Conservation (phyloP, 2,797 vertebrate genomes). For the Falco naumanni region DNA sequence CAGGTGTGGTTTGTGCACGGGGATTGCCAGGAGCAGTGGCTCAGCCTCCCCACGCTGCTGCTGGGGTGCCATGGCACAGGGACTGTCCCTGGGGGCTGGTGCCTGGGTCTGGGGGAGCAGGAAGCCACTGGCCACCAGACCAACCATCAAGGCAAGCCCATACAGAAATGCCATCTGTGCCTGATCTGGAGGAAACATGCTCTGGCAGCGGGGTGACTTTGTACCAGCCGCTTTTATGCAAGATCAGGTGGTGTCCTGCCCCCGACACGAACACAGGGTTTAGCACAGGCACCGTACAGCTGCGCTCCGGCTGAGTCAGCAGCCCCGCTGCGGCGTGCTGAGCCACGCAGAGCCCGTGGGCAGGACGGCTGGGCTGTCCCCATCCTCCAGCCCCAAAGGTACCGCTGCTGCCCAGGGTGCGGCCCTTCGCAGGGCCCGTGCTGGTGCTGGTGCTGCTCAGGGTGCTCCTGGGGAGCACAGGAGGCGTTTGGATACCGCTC, state of each 20-base stretch:
- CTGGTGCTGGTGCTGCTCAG: background rate
- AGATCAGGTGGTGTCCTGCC: background rate
- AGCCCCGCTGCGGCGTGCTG: background rate
- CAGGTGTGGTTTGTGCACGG: background rate
- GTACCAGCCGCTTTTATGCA: background rate
- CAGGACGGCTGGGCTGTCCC: background rate
- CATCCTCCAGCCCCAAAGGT: background rate
- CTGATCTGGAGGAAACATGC: background rate
- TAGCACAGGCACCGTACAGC: background rate
- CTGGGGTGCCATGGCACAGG: rapidly evolving
- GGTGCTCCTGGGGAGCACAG: rapidly evolving
- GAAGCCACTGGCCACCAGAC: background rate
- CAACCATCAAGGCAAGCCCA: background rate
- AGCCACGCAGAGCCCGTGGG: rapidly evolving
- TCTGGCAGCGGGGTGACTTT: background rate
- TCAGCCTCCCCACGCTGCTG: background rate
- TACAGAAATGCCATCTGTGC: background rate
- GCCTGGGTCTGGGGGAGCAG: background rate
- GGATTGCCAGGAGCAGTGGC: background rate
- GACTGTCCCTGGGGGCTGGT: rapidly evolving
- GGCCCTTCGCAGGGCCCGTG: background rate
- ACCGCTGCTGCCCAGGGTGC: background rate
- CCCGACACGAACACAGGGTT: rapidly evolving
- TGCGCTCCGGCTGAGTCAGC: background rate
- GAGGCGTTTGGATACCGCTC: background rate